phyloP scores from a whole-genome alignment of 1,140 invertebrate genomes.

The Diachasmimorpha longicaudata region DNA sequence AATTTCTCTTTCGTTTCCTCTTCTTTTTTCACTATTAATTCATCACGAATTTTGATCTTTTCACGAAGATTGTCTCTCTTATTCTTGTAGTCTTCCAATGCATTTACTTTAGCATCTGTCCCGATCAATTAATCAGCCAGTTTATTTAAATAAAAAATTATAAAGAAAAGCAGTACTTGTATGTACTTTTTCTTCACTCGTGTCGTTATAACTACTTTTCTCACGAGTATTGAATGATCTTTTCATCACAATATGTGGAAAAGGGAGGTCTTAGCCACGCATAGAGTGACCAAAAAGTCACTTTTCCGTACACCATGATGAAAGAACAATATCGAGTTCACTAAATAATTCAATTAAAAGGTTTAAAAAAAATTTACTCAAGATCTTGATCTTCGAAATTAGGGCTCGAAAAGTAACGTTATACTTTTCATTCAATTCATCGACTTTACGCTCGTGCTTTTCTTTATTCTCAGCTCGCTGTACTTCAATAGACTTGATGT shows the following conservation, averaged over 20 bases:
- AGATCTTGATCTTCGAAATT: constrained; percentile 40
- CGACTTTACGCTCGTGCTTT: constrained; percentile 34
- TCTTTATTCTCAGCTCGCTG: constrained; percentile 28
- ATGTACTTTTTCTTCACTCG: too few species aligned
- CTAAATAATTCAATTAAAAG: background rate
- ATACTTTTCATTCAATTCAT: constrained; percentile 39
- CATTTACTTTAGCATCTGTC: constrained; percentile 46
- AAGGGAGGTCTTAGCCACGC: too few species aligned
- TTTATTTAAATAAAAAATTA: background rate
- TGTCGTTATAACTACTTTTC: too few species aligned
- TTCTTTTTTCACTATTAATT: constrained; percentile 34
- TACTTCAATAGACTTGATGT: constrained; percentile 32
- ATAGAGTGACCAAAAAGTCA: too few species aligned
- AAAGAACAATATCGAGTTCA: constrained; percentile 1
- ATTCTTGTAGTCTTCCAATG: constrained; percentile 48
- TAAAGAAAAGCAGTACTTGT: too few species aligned
- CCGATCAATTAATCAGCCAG: background rate
- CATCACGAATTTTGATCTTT: constrained; percentile 34
- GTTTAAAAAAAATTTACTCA: constrained; percentile 43
- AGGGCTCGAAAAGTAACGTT: constrained; percentile 35
- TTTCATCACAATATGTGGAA: too few species aligned
- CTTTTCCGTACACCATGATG: too few species aligned
- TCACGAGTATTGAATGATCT: too few species aligned
- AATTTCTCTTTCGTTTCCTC: constrained; percentile 30
- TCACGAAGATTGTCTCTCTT: constrained; percentile 27